Conservation (phyloP, 2,888 invertebrate genomes). For the Chalcis sispes region DNA sequence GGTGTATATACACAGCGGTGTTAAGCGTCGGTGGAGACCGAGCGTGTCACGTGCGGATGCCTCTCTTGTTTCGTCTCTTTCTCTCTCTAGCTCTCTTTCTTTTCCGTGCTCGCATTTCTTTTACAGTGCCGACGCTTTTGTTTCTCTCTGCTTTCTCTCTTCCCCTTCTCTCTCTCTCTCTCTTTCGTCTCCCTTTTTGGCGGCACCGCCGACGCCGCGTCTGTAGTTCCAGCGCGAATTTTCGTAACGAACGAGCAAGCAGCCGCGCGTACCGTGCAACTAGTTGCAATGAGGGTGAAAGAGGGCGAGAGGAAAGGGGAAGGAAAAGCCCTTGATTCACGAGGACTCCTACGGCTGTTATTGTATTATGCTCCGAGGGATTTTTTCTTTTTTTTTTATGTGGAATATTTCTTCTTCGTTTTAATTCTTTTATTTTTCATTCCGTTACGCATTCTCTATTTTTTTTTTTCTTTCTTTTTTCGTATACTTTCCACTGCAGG, state of each 20-base stretch:
- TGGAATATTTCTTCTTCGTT: not conserved
- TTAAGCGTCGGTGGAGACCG: not conserved
- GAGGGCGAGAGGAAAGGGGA: not conserved
- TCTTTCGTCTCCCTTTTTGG: not conserved
- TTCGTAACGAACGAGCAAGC: conserved; percentile 48
- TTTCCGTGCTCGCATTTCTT: conserved; percentile 20
- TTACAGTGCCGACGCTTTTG: conserved; percentile 5
- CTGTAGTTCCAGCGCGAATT: conserved; percentile 51
- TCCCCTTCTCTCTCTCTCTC: not conserved
- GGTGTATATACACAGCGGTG: not conserved
- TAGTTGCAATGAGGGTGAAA: conserved; percentile 35
- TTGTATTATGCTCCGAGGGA: conserved; percentile 29
- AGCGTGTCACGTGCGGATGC: conserved; percentile 32
- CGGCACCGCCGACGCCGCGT: conserved; percentile 10
- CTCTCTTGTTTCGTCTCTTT: not conserved
- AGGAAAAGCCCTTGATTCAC: conserved; percentile 34
- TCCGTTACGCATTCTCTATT: too few relatives aligned
- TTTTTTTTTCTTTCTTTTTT: not conserved
- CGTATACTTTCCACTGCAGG: too few relatives aligned
- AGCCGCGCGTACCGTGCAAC: conserved; percentile 34
- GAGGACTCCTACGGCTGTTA: conserved; percentile 27
- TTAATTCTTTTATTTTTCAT: not conserved
- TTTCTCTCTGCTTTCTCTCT: conserved; percentile 15
- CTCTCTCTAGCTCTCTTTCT: not conserved
- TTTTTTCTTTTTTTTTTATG: conserved; percentile 28